These are phyloP conservation scores for Mamestra configurata DNA, from an alignment of 1,140 invertebrate genomes.

Conservation along the genomic window DNA sequence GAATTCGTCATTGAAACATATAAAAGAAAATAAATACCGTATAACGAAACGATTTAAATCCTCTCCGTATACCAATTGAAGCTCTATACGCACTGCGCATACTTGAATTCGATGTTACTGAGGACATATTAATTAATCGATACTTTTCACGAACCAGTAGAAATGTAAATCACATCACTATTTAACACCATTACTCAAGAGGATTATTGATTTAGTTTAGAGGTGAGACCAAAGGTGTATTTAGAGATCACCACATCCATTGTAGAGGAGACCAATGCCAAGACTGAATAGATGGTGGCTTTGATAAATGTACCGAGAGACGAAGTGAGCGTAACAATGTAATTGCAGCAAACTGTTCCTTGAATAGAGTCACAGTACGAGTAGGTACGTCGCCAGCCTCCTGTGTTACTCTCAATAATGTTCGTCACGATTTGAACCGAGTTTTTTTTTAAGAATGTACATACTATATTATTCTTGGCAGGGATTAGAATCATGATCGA, in stretches of 20 bases:
- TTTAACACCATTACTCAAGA: slow-evolving; percentile 60
- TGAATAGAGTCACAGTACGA: slow-evolving; percentile 80
- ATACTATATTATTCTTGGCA: background rate
- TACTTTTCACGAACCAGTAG: slow-evolving; percentile 52
- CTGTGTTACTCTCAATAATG: slow-evolving; percentile 54
- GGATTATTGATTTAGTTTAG: slow-evolving; percentile 57
- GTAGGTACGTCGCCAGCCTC: slow-evolving; percentile 68
- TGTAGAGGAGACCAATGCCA: slow-evolving; percentile 75
- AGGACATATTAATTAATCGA: slow-evolving; percentile 81
- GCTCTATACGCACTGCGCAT: slow-evolving; percentile 83
- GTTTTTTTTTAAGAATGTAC: slow-evolving; percentile 8
- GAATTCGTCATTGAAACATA: slow-evolving; percentile 49
- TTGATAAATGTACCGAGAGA: slow-evolving; percentile 80
- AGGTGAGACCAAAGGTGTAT: slow-evolving; percentile 55
- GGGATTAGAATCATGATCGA: background rate
- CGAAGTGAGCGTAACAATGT: slow-evolving; percentile 86
- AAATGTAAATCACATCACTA: slow-evolving; percentile 74
- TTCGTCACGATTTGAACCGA: slow-evolving; percentile 40
- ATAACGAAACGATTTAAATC: slow-evolving; percentile 85
- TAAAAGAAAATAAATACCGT: slow-evolving; percentile 76
- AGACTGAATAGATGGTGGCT: slow-evolving; percentile 81
- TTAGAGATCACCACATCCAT: slow-evolving; percentile 76
- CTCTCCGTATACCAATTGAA: slow-evolving; percentile 82
- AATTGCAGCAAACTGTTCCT: slow-evolving; percentile 86
- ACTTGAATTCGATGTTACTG: slow-evolving; percentile 83